A percentile compares a stretch with the other conserved stretches of the same genome.
phyloP scores from a whole-genome alignment of 2,888 invertebrate species.

The Sabatieria punctata region DNA sequence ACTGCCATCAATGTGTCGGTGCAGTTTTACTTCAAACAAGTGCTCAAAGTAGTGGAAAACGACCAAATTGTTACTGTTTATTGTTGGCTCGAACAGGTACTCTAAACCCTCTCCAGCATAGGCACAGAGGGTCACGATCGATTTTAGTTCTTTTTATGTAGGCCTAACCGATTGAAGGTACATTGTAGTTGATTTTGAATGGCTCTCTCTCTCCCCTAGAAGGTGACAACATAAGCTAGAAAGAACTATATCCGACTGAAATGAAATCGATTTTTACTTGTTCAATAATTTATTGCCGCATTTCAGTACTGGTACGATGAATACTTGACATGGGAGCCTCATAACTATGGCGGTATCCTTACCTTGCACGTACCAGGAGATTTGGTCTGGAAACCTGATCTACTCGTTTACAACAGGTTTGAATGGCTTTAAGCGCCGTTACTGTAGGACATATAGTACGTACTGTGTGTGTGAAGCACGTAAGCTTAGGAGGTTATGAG shows the following conservation, averaged over 20 bases:
- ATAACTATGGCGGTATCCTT: constrained; percentile 15
- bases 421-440: constrained; percentile 2
- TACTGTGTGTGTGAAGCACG: no score
- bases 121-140: no score
- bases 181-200: no score
- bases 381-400: constrained; percentile 21
- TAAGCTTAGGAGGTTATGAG: no score
- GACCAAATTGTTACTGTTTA: constrained; percentile 27
- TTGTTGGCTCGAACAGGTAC: constrained; percentile 28
- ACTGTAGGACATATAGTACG: no score
- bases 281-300: not conserved
- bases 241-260: not conserved
- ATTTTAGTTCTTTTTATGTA: no score
- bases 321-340: constrained; percentile 18
- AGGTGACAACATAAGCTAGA: no score
- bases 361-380: constrained; percentile 18
- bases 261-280: constrained; percentile 1
- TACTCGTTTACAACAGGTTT: constrained; percentile 28
- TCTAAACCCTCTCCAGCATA: no score
- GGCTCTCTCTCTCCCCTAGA: no score
- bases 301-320: constrained; percentile 20
- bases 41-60: constrained; percentile 26
- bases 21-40: constrained; percentile 26
- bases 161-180: no score
- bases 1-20: constrained; percentile 7